Conservation (phyloP, 1,140 invertebrate species). For the Contarinia nasturtii region DNA sequence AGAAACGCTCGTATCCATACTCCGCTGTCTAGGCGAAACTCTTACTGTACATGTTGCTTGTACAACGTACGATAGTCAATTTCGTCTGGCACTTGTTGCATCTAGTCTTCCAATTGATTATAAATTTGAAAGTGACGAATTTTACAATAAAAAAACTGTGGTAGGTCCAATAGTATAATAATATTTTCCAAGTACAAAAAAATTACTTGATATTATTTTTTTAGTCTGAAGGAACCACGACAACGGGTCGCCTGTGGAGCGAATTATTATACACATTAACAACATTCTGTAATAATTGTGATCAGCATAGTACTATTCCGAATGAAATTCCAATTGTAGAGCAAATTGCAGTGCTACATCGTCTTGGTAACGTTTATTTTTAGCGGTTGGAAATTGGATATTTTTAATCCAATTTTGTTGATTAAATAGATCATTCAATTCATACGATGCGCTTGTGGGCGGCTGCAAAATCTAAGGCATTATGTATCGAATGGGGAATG, state of each 20-base stretch:
- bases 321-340: slow-evolving; percentile 55
- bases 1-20: slow-evolving; percentile 37
- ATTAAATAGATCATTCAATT: slow-evolving; percentile 45
- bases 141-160: neutral
- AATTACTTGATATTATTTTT: too few relatives aligned
- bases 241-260: slow-evolving; percentile 36
- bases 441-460: slow-evolving; percentile 57
- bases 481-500: slow-evolving; percentile 54
- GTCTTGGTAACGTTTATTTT: slow-evolving; percentile 29
- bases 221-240: slow-evolving; percentile 9
- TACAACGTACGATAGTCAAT: slow-evolving; percentile 55
- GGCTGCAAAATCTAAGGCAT: slow-evolving; percentile 39
- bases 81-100: slow-evolving; percentile 22
- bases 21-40: slow-evolving; percentile 52
- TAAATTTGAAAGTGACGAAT: neutral
- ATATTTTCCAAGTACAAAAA: too few relatives aligned
- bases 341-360: slow-evolving; percentile 57
- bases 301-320: slow-evolving; percentile 24
- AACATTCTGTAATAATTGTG: slow-evolving; percentile 41
- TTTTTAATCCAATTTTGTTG: neutral
- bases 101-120: neutral
- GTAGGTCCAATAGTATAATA: neutral
- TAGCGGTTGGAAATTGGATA: neutral
- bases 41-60: slow-evolving; percentile 50
- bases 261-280: slow-evolving; percentile 42